Conservation (phyloP, 2,113 vertebrate species). For the Carlito syrichta region DNA sequence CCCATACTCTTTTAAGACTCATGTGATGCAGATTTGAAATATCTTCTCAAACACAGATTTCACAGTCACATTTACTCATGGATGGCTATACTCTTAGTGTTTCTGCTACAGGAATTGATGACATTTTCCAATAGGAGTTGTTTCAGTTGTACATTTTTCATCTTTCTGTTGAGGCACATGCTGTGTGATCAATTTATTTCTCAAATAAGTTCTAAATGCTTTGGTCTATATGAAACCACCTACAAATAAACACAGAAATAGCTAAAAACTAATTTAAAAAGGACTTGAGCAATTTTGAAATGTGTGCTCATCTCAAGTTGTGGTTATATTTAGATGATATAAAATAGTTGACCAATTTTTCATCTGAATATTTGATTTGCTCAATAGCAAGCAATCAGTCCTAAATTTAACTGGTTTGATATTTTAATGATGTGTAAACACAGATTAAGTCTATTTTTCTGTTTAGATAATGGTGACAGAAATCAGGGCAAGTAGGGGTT, state of each 20-base stretch:
- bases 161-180: neutral
- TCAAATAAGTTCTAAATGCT: neutral
- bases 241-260: neutral
- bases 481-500: fast-evolving
- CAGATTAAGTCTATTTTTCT: neutral
- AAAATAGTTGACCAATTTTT: neutral
- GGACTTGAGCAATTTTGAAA: neutral
- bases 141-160: neutral
- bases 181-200: neutral
- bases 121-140: neutral
- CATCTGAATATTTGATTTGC: neutral
- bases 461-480: neutral
- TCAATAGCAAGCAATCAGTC: neutral
- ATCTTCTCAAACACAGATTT: neutral
- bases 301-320: neutral
- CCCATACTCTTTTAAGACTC: neutral
- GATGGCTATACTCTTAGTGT: neutral
- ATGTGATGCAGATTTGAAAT: neutral
- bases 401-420: neutral
- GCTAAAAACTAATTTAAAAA: neutral
- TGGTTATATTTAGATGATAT: neutral
- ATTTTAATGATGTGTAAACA: neutral
- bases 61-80: neutral
- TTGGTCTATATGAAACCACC: neutral
- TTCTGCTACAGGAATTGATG: too few relatives aligned